phyloP scores from a whole-genome alignment of 2,888 invertebrate genomes.

The Mellilla xanthometata region DNA sequence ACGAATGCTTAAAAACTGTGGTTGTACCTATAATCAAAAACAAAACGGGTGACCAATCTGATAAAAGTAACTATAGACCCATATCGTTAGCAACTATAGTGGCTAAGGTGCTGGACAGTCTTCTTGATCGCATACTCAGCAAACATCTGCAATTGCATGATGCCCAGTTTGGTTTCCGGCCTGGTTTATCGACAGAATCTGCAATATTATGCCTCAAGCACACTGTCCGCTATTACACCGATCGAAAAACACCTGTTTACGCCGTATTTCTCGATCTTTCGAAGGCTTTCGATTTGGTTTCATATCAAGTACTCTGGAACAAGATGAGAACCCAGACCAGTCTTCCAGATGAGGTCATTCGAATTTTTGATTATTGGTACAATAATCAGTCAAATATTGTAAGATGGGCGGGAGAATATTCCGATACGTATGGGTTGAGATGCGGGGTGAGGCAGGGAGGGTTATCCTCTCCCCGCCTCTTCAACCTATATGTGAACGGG shows the following conservation, averaged over 20 bases:
- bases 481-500: no score
- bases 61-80: not conserved
- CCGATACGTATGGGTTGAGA: not conserved
- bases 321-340: not conserved
- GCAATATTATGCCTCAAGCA: conserved; percentile 17
- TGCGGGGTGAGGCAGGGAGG: not conserved
- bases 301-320: conserved; percentile 4
- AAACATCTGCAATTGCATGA: conserved; percentile 1
- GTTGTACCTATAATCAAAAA: not conserved
- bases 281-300: conserved; percentile 12
- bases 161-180: no score
- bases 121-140: not conserved
- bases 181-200: conserved; percentile 10
- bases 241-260: conserved; percentile 4
- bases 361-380: not conserved
- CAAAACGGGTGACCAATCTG: not conserved
- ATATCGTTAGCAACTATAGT: not conserved
- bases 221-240: conserved; percentile 11
- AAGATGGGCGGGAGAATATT: not conserved
- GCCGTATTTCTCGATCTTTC: conserved; percentile 16
- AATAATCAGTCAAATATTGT: not conserved
- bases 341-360: not conserved
- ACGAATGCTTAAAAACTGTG: not conserved
- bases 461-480: no score
- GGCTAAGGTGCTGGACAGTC: not conserved